Percentiles rank a stretch among this genome's conserved stretches.
Evolutionary conservation across 2,797 vertebrate species (phyloP).

Genomic region (Mareca strepera): DNA sequence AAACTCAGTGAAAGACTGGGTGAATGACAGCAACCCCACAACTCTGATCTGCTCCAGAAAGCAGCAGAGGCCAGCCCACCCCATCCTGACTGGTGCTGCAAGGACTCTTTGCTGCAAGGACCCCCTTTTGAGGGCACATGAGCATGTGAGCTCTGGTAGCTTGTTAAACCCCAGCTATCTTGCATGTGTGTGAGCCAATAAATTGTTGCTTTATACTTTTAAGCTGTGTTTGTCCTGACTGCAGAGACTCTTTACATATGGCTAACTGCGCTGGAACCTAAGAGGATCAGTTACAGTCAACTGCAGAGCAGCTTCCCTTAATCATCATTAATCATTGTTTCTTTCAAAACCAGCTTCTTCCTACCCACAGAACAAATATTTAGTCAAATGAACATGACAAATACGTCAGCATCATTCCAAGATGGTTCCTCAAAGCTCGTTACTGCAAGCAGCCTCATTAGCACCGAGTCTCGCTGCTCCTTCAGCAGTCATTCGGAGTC

Average conservation of each 20-base stretch:
- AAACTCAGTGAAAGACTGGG: background rate
- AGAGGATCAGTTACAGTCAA: background rate
- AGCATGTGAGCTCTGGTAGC: background rate
- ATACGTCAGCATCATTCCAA: background rate
- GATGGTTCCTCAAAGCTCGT: background rate
- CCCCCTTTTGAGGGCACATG: background rate
- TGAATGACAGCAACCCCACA: background rate
- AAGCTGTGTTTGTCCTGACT: background rate
- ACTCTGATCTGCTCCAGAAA: background rate
- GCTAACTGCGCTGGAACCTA: background rate
- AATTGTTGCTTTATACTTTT: background rate
- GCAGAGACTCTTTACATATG: background rate
- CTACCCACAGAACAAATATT: constrained; percentile 5
- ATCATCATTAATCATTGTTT: background rate
- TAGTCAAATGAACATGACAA: constrained; percentile 11
- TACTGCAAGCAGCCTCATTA: background rate
- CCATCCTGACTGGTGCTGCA: too few species aligned
- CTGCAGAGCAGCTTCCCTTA: background rate
- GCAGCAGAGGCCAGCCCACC: background rate
- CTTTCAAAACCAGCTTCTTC: constrained; percentile 14
- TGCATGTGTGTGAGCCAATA: background rate
- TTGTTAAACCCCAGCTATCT: background rate
- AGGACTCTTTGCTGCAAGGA: background rate
- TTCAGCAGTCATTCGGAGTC: background rate
- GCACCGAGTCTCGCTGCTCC: background rate